Evolutionary conservation across 2,113 vertebrate genomes (phyloP).

Genomic region (Myotis yumanensis): DNA sequence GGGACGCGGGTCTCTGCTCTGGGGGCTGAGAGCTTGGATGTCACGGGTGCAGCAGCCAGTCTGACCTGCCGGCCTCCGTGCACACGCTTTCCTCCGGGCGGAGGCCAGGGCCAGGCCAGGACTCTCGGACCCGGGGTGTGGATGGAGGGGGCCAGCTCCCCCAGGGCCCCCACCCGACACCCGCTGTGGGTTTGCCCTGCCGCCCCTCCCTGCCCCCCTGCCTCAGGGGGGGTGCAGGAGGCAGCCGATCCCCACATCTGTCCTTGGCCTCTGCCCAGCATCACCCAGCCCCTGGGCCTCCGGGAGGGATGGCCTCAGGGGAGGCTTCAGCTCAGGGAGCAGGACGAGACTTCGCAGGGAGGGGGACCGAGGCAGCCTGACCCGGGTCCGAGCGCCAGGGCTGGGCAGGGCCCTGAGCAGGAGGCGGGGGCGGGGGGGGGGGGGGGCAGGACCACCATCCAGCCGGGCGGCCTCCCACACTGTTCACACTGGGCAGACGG

Average conservation of each 20-base stretch:
- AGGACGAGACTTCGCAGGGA: neutral
- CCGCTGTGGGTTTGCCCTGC: neutral
- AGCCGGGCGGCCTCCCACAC: rapidly evolving
- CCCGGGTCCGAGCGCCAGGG: neutral
- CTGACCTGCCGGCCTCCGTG: neutral
- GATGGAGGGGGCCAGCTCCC: neutral
- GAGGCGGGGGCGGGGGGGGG: no score
- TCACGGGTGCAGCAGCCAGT: rapidly evolving
- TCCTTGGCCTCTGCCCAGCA: neutral
- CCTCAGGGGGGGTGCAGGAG: neutral
- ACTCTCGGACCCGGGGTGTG: neutral
- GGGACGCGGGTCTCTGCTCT: neutral
- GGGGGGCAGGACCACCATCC: neutral
- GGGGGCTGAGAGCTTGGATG: neutral
- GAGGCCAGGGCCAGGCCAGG: neutral
- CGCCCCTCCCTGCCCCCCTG: rapidly evolving
- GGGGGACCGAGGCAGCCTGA: neutral
- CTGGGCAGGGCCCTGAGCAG: neutral
- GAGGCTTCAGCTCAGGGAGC: neutral
- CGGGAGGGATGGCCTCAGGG: neutral
- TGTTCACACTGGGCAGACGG: no score
- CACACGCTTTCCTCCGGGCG: neutral
- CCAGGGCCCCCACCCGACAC: neutral
- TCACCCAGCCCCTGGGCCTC: neutral
- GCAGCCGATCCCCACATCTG: neutral